Conservation (phyloP, 30 jellyfish, hydroid and myxozoan genomes). For the Hydra vulgaris region DNA sequence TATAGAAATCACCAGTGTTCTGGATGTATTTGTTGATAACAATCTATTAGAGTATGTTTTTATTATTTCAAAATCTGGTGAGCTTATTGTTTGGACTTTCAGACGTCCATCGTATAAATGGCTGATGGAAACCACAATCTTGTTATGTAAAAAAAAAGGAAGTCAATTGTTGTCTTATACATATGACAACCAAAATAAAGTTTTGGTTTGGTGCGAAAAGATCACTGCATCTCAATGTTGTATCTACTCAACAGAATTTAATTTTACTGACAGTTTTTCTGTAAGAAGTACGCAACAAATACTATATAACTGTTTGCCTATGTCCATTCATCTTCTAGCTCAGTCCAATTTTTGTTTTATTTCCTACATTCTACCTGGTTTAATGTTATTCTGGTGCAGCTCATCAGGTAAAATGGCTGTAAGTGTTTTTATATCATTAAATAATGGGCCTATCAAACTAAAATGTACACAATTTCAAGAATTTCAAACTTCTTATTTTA, state of each 20-base stretch:
- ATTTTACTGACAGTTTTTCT: conserved; percentile 12
- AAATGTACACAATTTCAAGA: no score
- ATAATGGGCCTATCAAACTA: no score
- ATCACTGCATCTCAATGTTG: conserved; percentile 85
- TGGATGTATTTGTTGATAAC: conserved; percentile 19
- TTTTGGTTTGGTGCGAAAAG: conserved; percentile 82
- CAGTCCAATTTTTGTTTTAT: conserved; percentile 21
- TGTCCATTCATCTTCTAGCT: conserved; percentile 36
- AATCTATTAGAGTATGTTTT: conserved; percentile 10
- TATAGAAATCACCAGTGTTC: not conserved
- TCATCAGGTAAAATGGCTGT: conserved; percentile 49
- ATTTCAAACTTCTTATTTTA: no score
- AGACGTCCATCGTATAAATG: conserved; percentile 55
- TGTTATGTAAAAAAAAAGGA: conserved; percentile 51
- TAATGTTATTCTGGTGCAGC: conserved; percentile 63
- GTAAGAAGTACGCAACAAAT: conserved; percentile 32
- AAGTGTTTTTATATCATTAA: conserved; percentile 4
- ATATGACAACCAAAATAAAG: conserved; percentile 34
- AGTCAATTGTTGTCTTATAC: conserved; percentile 50
- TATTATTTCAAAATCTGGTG: conserved; percentile 49
- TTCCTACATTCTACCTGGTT: conserved; percentile 55
- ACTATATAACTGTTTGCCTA: conserved; percentile 86
- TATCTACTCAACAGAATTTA: conserved; percentile 43
- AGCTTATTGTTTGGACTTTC: conserved; percentile 57
- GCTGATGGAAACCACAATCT: conserved; percentile 29